Evolutionary conservation across 2,797 vertebrate species (phyloP), one percentile per base, ranked within the genome.

Genomic region (Saxicola maurus): DNA sequence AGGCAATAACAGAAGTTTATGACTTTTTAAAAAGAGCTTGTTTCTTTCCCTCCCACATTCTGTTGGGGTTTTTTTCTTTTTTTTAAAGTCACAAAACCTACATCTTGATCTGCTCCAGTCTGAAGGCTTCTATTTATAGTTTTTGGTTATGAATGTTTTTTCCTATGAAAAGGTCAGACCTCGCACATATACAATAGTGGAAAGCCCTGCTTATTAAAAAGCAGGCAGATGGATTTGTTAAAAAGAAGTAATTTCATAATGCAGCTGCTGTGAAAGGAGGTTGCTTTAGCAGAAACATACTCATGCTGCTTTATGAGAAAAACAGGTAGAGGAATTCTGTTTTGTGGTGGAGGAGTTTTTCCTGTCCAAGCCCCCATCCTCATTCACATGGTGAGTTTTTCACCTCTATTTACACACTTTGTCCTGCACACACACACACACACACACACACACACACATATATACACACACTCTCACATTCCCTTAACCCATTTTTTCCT

Each of bases 91-190:
- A 93, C 87, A 94, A 95, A 97, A 96, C 96, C 96, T 96, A 97
- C 94, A 97, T 97, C 96, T 97, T 96, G 96, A 96, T 97, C 95
- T 96, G 87, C 97, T 97, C 95, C 96, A 87, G 86, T 95, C 95
- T 96, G 92, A 95, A 95, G 81, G 86, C 81, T 95, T 92, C 97
- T 97, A 96, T 97, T 97, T 97, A 97, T 97, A 97, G 97, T 28
- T 88, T 97, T 97, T 81, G 85, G 97, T 97, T 97, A 97, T 97
- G 96, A 97, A 97, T 96, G 95, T 96, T 98, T 96, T 97, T 97
- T 97, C 97, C 96, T 96, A 94, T 93, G 95, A 96, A 97, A 98
- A 98, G 97, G 97, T 97, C 97, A 97, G 94, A 91, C 83, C 93
- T 94, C 2, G 61, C 96, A 96, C 94, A 97, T 90, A 82, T 93